These are phyloP conservation scores for Solenopsis fugax DNA, from an alignment of 1,140 invertebrate genomes.

Conservation along the genomic window DNA sequence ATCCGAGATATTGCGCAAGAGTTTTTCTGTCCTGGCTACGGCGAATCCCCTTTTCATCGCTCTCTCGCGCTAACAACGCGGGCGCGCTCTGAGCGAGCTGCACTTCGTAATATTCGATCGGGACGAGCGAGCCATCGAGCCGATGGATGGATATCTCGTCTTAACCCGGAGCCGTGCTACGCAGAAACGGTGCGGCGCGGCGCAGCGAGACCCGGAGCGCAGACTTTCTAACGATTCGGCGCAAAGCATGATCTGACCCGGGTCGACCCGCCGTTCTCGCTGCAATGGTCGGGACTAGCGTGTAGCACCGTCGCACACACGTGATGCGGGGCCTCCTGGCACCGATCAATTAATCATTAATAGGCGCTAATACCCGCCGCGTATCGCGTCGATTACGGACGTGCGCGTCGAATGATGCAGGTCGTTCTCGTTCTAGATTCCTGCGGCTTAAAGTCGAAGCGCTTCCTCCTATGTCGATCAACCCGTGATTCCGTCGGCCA, in stretches of 20 bases:
- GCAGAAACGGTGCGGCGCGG: constrained; percentile 24
- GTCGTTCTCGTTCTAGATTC: constrained; percentile 70
- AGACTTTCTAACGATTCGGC: constrained; percentile 83
- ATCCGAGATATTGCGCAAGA: constrained; percentile 25
- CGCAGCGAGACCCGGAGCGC: constrained; percentile 8
- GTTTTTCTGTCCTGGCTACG: background rate
- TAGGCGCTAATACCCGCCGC: constrained; percentile 77
- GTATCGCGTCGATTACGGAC: constrained; percentile 67
- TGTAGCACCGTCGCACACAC: constrained; percentile 72
- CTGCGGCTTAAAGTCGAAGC: constrained; percentile 27
- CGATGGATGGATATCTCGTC: constrained; percentile 45
- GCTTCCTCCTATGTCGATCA: constrained; percentile 68
- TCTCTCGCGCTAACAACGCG: constrained; percentile 25
- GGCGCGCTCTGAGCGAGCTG: background rate
- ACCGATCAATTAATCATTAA: constrained; percentile 83
- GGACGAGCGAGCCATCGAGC: constrained; percentile 25
- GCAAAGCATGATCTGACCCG: constrained; percentile 80
- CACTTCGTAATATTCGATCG: constrained; percentile 37
- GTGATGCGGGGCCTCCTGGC: constrained; percentile 69
- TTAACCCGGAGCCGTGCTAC: constrained; percentile 19
- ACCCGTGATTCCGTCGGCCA: constrained; percentile 10
- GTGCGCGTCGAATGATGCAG: constrained; percentile 66
- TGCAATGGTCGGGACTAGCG: constrained; percentile 51
- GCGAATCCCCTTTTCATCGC: constrained; percentile 9
- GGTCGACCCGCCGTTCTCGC: constrained; percentile 63